Evolutionary conservation across 1,140 invertebrate genomes (phyloP), one percentile per base, ranked within the genome.

Genomic region (Ceratina australensis): DNA sequence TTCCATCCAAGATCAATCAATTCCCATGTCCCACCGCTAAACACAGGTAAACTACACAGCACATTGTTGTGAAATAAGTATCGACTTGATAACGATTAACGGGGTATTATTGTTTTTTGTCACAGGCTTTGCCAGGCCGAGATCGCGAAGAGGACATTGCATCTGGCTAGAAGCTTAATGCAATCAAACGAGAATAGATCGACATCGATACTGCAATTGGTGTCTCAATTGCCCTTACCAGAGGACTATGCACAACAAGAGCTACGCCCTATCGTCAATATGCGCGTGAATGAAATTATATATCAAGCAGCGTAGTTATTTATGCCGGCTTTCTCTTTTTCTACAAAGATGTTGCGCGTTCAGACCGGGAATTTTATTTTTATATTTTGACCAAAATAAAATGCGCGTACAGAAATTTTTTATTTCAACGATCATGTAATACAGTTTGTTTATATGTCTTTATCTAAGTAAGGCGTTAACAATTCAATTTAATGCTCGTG

Each of bases 171-270:
- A 77, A 93, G 91, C 78, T 86, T 95, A n/a, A 82, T 94, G 4
- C 92, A 94, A 72, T 85, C 88, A 52, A 90, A 86, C 50, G 89
- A 91, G 20, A 84, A 78, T 22, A 82, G 50, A 22, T 84, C 85
- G 2, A 89, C 87, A 18, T 86, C 91, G 13, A 90, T 91, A n/a
- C 88, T 93, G 7, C 91, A 93, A 49, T 86, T 94, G 18, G 89
- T 95, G 3, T 91, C 92, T 3, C 90, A 93, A 24, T 88, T 95
- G 63, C 94, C 94, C 5, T 92, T 95, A 74, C 94, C 95, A 24
- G 94, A 95, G 86, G 95, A 95, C 89, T 95, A 95, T 84, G 91
- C 92, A 2, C 91, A 94, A 60, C 93, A 95, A 83, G 95, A 95
- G 85, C 87, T 95, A 16, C 89, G 92, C 54, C 89, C 91, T 13